These are phyloP conservation scores for Hemibagrus wyckioides DNA, from an alignment of 2,113 vertebrate species.

Conservation along the genomic window DNA sequence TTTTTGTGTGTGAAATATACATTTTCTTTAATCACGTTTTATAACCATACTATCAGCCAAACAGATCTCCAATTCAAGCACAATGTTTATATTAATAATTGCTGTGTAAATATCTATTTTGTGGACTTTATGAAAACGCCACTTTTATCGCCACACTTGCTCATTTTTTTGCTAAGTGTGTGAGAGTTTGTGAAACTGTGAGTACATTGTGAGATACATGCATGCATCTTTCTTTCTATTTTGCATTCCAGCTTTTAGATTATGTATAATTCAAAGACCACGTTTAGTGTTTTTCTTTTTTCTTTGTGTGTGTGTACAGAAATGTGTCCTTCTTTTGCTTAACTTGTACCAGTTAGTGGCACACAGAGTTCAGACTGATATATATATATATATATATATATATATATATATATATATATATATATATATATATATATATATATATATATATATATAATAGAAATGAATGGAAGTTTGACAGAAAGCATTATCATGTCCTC, in stretches of 20 bases:
- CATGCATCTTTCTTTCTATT: slow-evolving; percentile 53
- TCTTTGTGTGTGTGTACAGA: slow-evolving; percentile 18
- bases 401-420: no score
- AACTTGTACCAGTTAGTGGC: slow-evolving; percentile 39
- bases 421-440: no score
- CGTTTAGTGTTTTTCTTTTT: slow-evolving; percentile 26
- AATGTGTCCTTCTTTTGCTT: slow-evolving; percentile 51
- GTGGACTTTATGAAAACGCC: slow-evolving; percentile 44
- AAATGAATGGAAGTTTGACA: neutral
- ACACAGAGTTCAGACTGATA: slow-evolving; percentile 29
- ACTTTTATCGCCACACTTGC: slow-evolving; percentile 58
- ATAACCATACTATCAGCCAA: slow-evolving; percentile 48
- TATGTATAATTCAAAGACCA: slow-evolving; percentile 28
- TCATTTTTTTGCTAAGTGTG: slow-evolving; percentile 64
- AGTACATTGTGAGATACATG: slow-evolving; percentile 68
- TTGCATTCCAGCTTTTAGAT: slow-evolving; percentile 55
- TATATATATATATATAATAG: neutral
- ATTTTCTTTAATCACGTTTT: slow-evolving; percentile 36
- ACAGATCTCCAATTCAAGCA: slow-evolving; percentile 63
- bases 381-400: no score
- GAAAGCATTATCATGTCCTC: slow-evolving; percentile 8
- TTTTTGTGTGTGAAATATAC: slow-evolving; percentile 42
- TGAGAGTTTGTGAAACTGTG: slow-evolving; percentile 64
- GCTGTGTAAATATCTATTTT: slow-evolving; percentile 64
- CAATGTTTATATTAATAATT: slow-evolving; percentile 64